These are phyloP conservation scores for Eupithecia pulchellata DNA, from an alignment of 2,888 invertebrate genomes.

Conservation along the genomic window DNA sequence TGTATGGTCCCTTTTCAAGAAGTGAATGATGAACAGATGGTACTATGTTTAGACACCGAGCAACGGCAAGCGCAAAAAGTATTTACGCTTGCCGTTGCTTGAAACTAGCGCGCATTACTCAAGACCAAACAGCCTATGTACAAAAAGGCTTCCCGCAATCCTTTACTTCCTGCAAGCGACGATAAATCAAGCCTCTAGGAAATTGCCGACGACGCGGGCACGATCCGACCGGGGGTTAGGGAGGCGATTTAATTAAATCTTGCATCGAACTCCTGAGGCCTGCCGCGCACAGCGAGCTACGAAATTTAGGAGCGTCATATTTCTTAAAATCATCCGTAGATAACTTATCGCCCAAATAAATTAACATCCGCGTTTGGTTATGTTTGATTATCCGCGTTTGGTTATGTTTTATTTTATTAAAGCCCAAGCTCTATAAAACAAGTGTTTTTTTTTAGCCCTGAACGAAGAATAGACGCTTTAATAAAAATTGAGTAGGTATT, in stretches of 20 bases:
- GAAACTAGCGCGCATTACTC: slow-evolving; percentile 23
- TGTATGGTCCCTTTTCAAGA: not conserved
- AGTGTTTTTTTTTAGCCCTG: too few species aligned
- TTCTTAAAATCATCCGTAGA: not conserved
- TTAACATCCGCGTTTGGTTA: too few species aligned
- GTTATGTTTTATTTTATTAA: too few species aligned
- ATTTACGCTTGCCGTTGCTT: not conserved
- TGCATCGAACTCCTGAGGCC: slow-evolving; percentile 86
- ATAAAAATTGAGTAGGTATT: too few species aligned
- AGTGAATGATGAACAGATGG: not conserved
- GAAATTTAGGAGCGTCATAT: slow-evolving; percentile 15
- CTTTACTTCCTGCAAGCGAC: slow-evolving; percentile 76
- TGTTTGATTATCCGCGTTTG: too few species aligned
- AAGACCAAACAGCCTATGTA: slow-evolving; percentile 50
- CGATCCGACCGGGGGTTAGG: slow-evolving; percentile 44
- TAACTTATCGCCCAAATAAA: not conserved
- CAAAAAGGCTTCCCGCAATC: slow-evolving; percentile 72
- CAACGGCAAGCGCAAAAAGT: too few species aligned
- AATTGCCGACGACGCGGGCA: slow-evolving; percentile 74
- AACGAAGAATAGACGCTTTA: too few species aligned
- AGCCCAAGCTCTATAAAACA: too few species aligned
- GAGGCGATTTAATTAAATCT: slow-evolving; percentile 87
- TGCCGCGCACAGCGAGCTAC: slow-evolving; percentile 51
- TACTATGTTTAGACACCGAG: not conserved
- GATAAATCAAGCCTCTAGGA: slow-evolving; percentile 85